Conservation (phyloP, 2,888 invertebrate species). For the Shargacucullia verbasci region DNA sequence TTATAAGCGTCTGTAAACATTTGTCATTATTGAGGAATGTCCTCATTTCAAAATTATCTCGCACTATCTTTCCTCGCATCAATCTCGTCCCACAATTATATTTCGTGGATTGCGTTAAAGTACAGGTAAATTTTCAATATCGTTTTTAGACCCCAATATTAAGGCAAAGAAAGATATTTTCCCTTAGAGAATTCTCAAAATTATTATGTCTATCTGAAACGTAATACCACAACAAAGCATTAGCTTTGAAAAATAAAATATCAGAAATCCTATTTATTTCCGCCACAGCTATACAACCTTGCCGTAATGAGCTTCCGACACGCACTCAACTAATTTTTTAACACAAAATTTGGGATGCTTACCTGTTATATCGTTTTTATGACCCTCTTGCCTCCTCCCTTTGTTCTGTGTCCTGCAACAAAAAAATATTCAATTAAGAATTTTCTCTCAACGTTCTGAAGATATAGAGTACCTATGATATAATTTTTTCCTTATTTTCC, state of each 20-base stretch:
- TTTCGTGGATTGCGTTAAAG: too few relatives aligned
- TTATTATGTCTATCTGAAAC: conserved; percentile 10
- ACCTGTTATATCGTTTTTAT: conserved; percentile 49
- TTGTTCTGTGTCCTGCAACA: conserved; percentile 45
- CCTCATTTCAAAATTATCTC: too few relatives aligned
- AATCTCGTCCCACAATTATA: too few relatives aligned
- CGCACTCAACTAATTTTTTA: conserved; percentile 34
- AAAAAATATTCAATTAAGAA: conserved; percentile 31
- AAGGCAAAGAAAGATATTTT: not conserved
- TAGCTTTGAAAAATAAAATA: conserved; percentile 30
- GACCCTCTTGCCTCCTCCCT: conserved; percentile 12
- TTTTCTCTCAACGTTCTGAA: conserved; percentile 12
- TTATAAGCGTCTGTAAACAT: too few relatives aligned
- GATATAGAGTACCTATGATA: conserved; percentile 15
- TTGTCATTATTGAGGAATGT: too few relatives aligned
- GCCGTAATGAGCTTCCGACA: conserved; percentile 23
- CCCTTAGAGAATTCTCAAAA: conserved; percentile 7
- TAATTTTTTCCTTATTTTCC: conserved; percentile 28
- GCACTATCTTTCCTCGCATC: too few relatives aligned
- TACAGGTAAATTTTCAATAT: too few relatives aligned
- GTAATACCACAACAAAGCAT: conserved; percentile 18
- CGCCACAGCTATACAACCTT: conserved; percentile 8
- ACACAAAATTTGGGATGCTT: conserved; percentile 31
- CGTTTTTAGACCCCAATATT: too few relatives aligned
- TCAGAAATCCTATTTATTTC: conserved; percentile 24